Base-by-base conservation (phyloP, 2,888 invertebrate genomes). In the Spicauda simplicius region DNA sequence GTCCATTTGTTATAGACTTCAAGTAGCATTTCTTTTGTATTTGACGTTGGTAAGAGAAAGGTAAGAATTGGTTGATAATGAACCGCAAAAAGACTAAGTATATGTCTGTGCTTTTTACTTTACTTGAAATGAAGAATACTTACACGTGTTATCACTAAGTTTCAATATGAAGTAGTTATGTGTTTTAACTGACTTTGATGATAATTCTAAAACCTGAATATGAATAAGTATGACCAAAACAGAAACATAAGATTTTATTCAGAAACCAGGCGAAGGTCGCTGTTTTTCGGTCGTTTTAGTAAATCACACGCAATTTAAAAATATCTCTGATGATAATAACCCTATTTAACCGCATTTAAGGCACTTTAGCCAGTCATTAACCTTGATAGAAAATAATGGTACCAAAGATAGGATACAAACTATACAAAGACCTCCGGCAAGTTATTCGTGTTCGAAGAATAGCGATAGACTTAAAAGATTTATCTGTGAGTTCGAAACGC, bases 361-460 rank as follows among this genome's bases (percentile, higher is more conserved):
- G 19, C n/a, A 48, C 25, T 20, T 59, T 25, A 48, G 16, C 19
- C 20, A 30, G 50, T 18, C 60, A 60, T 60, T 60, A 60, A 60
- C 60, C 60, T 50, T 60, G 60, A 30, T 60, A 30, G 14, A 50
- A 30, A 10, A 48, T 25, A 50, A 50, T 25, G 12, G 25, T 5
- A 7, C 14, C 18, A 7, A 50, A 60, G 25, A 16, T 14, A 37
- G 10, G 5, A 16, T 59, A 60, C 52, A 53, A 61, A 37, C 7
- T 2, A 16, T 59, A 60, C 52, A 53, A 61, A 20, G 37, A 20
- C 25, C 55, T 63, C 54, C 25, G 5, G 48, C 45, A 54, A 48
- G 16, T 48, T 41, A 41, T 16, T 55, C 48, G 41, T 30, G 45
- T 62, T 14, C 62, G 2, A 25, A 25, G 55, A 55, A 48, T 48